Base-by-base conservation (phyloP, 2,113 vertebrate species). In the Ageneiosus marmoratus region DNA sequence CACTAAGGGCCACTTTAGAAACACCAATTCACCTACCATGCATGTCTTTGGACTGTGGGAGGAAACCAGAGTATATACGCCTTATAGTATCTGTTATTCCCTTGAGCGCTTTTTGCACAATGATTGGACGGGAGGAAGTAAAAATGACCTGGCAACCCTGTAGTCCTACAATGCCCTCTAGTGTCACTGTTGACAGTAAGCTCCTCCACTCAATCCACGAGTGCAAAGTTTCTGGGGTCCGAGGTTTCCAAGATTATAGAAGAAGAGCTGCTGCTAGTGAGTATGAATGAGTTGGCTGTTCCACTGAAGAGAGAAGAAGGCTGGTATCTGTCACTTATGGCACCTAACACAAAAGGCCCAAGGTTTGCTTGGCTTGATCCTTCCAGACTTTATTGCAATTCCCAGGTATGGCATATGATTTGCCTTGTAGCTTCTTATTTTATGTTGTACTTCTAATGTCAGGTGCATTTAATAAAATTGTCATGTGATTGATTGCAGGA, bases 281-380 rank as follows among this genome's bases (percentile, higher is more conserved):
- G 74, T 70, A 95, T 96, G 96, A 94, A 96, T 41, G 83, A 84
- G 67, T 85, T 89, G 82, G 84, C 80, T 0, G 44, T 86, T 83
- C 91, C 95, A 1, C 34, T 77, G n/a, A 20, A 87, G 44, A 89
- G 79, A 22, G 88, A 79, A 51, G 91, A 88, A 86, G 95, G 94
- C 84, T 97, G 96, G 96, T 97, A 97, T 84, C 88, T 97, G 83
- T 89, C 91, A 3, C 93, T 97, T 46, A 96, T 97, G 95, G 95
- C 95, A 18, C 95, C 96, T 79, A 97, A 96, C 46, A 86, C 90
- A 83, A 97, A 95, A 83, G 96, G 96, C 53, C 91, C 94, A 53
- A 84, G 37, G 3, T 96, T 94, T 9, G 93, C 96, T 63, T 97
- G 96, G 96, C 90, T 97, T 84, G 96, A 97, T 89, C 96, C 96